Base-by-base conservation (phyloP, 2,888 invertebrate species). In the Catocala sponsa region DNA sequence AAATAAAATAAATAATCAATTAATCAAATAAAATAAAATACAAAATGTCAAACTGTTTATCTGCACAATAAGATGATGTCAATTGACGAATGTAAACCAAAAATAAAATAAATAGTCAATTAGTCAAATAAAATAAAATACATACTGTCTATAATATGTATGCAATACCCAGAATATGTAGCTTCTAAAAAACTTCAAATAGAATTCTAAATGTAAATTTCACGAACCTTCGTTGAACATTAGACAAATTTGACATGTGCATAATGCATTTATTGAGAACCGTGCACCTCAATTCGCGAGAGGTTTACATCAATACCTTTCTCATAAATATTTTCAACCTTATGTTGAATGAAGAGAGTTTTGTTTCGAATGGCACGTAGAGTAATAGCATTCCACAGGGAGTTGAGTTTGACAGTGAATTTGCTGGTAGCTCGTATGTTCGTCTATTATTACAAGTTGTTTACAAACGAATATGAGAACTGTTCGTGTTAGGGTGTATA, bases 241-340 rank as follows among this genome's bases (percentile, higher is more conserved):
- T 78, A 70, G 65, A 52, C 58, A 65, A 75, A 84, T 82, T 80
- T 78, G 73, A 70, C 78, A 80, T 76, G 72, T 82, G 79, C 79
- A 84, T 82, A 68, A 81, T 84, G 79, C 83, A 82, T 76, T 72
- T 74, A 63, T 63, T 62, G 51, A 15, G 25, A 50, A 41, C 48
- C 5, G 48, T 42, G 32, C 12, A 12, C 12, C 9, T 13, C 10
- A 15, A 46, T 52, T 46, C 9, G 11, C 12, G 46, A 25, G 10
- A 44, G 44, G 35, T 33, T 44, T 15, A 50, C 33, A 15, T 43
- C 33, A 43, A 9, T 0, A 9, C 4, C 0, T 1, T 42, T 6
- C 9, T n/a, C 0, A 10, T 25, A 46, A 25, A 15, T n/a, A 58
- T 38, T 52, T 41, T 52, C 15, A 35, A 46, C 46, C 32, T 9